Evolutionary conservation across 2,113 vertebrate species (phyloP).

Genomic region (Enhydra lutris): DNA sequence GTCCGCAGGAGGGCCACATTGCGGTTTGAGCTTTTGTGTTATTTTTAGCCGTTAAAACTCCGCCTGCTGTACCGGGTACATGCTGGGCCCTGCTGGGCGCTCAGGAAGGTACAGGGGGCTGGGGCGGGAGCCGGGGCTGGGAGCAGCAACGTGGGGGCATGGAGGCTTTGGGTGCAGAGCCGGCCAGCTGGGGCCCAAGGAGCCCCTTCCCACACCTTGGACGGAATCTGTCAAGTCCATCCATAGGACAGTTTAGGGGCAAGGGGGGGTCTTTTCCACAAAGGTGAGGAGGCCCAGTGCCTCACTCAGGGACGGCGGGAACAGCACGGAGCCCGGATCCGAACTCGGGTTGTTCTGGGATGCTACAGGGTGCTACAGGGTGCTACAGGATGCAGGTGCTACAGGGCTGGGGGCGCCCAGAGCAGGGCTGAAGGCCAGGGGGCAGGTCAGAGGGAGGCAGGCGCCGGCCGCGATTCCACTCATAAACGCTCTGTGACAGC

Average conservation of each 20-base stretch:
- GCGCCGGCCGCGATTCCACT: rapidly evolving
- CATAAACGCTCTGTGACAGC: rapidly evolving
- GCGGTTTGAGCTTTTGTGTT: neutral
- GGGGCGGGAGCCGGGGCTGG: no score
- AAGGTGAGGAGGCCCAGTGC: no score
- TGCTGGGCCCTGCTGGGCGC: neutral
- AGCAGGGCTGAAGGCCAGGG: neutral
- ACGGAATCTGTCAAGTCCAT: neutral
- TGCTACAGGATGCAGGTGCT: no score
- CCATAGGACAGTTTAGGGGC: neutral
- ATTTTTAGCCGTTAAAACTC: neutral
- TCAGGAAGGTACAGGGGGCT: neutral
- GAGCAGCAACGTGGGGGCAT: neutral
- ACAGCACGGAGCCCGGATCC: neutral
- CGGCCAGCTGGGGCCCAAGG: neutral
- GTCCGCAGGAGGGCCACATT: rapidly evolving
- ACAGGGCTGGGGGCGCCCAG: rapidly evolving
- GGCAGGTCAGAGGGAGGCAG: no score
- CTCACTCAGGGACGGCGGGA: neutral
- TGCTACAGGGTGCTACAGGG: no score
- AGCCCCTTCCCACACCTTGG: rapidly evolving
- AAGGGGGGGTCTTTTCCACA: rapidly evolving
- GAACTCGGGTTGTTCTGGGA: neutral
- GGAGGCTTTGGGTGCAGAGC: no score
- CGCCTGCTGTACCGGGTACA: rapidly evolving